Evolutionary conservation across 2,797 vertebrate species (phyloP).

Genomic region (Hapalemur alaotrensis): DNA sequence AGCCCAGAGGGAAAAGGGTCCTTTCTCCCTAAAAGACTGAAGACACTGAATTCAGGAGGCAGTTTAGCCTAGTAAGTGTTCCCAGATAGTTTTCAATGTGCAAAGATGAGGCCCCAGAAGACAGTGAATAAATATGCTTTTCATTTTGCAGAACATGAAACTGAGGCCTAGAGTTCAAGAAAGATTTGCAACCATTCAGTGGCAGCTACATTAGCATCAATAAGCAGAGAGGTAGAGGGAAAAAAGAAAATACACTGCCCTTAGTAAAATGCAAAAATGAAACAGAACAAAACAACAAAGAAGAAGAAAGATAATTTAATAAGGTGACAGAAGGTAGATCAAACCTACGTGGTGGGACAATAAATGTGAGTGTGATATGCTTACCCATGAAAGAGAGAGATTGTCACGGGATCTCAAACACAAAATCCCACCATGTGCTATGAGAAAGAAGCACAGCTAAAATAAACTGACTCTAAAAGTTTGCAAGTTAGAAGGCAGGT

Average conservation of each 20-base stretch:
- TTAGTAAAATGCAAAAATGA: not conserved
- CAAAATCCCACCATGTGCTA: not conserved
- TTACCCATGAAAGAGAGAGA: not conserved
- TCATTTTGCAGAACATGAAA: slow-evolving; percentile 13
- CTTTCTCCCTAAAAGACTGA: not conserved
- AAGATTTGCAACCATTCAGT: not conserved
- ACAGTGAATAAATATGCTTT: not conserved
- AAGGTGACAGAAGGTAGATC: not conserved
- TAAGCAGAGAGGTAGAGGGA: not conserved
- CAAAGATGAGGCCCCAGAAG: not conserved
- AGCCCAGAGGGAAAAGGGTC: not conserved
- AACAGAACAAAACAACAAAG: not conserved
- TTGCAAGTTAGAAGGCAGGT: not conserved
- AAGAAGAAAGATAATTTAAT: not conserved
- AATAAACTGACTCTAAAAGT: not conserved
- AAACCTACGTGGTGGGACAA: not conserved
- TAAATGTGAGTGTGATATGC: not conserved
- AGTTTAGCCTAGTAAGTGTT: not conserved
- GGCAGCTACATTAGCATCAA: not conserved
- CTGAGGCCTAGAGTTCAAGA: not conserved
- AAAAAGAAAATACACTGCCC: not conserved
- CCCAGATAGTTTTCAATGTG: not conserved
- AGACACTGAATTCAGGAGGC: not conserved
- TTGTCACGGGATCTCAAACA: not conserved
- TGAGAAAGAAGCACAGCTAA: not conserved